phyloP scores from a whole-genome alignment of 2,113 vertebrate species.

The Bubo scandiacus region DNA sequence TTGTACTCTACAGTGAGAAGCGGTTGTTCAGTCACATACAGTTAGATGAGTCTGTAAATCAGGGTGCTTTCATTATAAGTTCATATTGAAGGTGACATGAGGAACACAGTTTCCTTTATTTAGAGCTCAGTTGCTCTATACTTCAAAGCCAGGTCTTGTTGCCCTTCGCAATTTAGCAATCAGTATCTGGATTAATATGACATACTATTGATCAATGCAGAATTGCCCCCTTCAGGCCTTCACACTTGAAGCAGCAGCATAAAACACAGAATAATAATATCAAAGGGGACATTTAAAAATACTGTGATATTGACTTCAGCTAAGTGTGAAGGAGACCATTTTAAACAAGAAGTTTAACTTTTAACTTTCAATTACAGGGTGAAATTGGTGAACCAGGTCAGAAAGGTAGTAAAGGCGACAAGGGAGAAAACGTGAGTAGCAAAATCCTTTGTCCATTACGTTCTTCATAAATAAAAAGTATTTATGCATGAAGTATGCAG shows the following conservation, averaged over 20 bases:
- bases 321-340: background rate
- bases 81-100: background rate
- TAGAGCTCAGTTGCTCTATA: slow-evolving; percentile 9
- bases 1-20: background rate
- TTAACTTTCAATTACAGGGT: slow-evolving; percentile 80
- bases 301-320: background rate
- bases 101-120: slow-evolving; percentile 33
- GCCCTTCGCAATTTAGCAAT: slow-evolving; percentile 25
- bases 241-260: slow-evolving; percentile 50
- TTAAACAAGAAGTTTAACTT: slow-evolving; percentile 31
- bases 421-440: slow-evolving; percentile 92
- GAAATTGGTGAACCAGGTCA: slow-evolving; percentile 96
- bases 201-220: slow-evolving; percentile 63
- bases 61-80: background rate
- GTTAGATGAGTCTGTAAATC: slow-evolving; percentile 3
- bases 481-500: background rate
- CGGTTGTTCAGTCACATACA: background rate
- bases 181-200: slow-evolving; percentile 64
- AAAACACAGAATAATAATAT: background rate
- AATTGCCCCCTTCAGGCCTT: slow-evolving; percentile 60
- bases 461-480: background rate
- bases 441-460: background rate
- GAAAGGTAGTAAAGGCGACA: slow-evolving; percentile 96
- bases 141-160: slow-evolving; percentile 52
- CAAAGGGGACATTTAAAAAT: slow-evolving; percentile 58